Evolutionary conservation across 1,140 invertebrate genomes (phyloP).

Genomic region (Saccostrea echinata): DNA sequence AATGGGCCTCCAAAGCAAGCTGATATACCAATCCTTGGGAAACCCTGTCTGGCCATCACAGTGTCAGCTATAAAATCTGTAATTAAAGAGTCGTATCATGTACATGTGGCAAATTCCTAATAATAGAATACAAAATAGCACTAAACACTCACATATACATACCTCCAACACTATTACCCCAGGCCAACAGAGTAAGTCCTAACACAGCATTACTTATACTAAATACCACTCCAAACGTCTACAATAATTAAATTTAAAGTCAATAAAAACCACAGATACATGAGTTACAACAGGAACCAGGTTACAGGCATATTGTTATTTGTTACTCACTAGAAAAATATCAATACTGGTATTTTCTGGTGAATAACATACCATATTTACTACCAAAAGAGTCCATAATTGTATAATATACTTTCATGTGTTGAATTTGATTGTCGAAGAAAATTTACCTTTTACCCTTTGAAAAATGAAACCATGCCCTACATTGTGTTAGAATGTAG

Average conservation of each 20-base stretch:
- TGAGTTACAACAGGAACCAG: too few relatives aligned
- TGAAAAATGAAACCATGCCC: too few relatives aligned
- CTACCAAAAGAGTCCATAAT: too few relatives aligned
- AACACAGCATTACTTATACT: constrained; percentile 85
- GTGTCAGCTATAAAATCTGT: constrained; percentile 86
- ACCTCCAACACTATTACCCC: constrained; percentile 87
- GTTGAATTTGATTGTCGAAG: too few relatives aligned
- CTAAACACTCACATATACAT: not conserved
- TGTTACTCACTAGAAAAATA: too few relatives aligned
- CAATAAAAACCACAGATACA: too few relatives aligned
- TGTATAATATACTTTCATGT: too few relatives aligned
- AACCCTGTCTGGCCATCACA: constrained; percentile 84
- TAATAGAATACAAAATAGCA: not conserved
- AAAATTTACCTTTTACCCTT: too few relatives aligned
- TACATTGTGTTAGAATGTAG: too few relatives aligned
- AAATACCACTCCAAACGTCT: constrained; percentile 83
- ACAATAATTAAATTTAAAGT: not conserved
- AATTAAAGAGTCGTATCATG: constrained; percentile 1
- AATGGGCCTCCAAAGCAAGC: constrained; percentile 88
- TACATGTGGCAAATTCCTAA: not conserved
- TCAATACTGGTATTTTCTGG: too few relatives aligned
- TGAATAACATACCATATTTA: too few relatives aligned
- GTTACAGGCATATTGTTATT: too few relatives aligned
- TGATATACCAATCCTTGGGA: constrained; percentile 86
- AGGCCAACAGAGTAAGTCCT: constrained; percentile 86